These are phyloP conservation scores for Bombylius discolor DNA, from an alignment of 2,888 invertebrate species.

Conservation along the genomic window DNA sequence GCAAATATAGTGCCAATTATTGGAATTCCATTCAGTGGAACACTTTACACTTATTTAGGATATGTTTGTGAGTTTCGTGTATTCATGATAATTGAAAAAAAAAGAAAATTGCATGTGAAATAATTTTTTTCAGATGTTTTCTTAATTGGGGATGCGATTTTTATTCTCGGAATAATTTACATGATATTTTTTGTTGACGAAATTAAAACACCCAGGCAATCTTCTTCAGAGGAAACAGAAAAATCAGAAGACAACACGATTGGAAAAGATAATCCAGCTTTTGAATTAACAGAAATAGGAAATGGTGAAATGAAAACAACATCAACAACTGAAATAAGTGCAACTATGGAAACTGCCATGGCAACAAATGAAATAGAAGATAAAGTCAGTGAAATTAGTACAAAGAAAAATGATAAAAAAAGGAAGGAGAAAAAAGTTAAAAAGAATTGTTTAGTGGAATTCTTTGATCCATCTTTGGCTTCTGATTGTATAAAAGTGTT, in stretches of 20 bases:
- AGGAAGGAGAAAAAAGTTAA: slow-evolving; percentile 3
- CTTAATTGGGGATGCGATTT: slow-evolving; percentile 26
- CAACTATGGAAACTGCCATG: neutral
- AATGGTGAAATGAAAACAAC: neutral
- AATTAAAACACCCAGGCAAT: slow-evolving; percentile 9
- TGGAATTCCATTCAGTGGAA: slow-evolving; percentile 29
- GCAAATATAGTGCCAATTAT: slow-evolving; percentile 29
- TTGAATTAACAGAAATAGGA: slow-evolving; percentile 1
- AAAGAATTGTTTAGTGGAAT: slow-evolving; percentile 23
- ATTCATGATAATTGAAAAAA: neutral
- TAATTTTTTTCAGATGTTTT: slow-evolving; percentile 25
- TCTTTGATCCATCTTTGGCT: slow-evolving; percentile 33
- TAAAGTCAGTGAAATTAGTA: neutral
- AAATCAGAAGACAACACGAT: slow-evolving; percentile 2
- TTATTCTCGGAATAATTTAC: slow-evolving; percentile 30
- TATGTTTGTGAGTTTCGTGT: slow-evolving; percentile 26
- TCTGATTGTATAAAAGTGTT: slow-evolving; percentile 30
- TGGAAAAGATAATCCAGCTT: slow-evolving; percentile 13
- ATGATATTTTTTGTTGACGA: slow-evolving; percentile 31
- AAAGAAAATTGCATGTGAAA: no score
- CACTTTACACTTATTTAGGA: slow-evolving; percentile 26
- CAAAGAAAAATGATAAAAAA: neutral
- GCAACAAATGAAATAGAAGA: neutral
- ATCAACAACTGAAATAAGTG: neutral
- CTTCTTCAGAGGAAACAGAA: slow-evolving; percentile 10